These are phyloP conservation scores for Venusia cambrica DNA, from an alignment of 2,888 invertebrate genomes.

Conservation along the genomic window DNA sequence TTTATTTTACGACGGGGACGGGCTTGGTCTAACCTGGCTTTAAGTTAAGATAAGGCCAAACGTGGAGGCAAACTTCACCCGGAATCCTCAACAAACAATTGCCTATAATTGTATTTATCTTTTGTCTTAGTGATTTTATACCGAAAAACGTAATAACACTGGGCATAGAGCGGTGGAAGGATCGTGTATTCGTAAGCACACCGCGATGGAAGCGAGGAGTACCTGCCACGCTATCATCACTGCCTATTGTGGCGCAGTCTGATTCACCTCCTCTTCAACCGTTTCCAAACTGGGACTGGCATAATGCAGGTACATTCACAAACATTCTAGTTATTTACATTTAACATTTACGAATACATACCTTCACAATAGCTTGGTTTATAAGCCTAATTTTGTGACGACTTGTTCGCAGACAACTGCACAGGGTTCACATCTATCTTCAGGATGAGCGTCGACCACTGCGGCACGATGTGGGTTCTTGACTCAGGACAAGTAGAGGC, in stretches of 20 bases:
- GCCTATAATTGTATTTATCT: too few relatives aligned
- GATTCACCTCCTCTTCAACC: conserved; percentile 84
- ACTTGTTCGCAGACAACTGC: conserved; percentile 62
- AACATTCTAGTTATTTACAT: conserved; percentile 1
- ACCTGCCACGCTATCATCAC: conserved; percentile 85
- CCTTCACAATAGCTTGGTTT: too few relatives aligned
- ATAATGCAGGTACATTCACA: conserved; percentile 65
- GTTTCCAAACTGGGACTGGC: conserved; percentile 89
- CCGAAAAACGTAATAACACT: conserved; percentile 86
- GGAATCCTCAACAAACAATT: too few relatives aligned
- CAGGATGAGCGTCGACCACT: conserved; percentile 88
- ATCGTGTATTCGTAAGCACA: conserved; percentile 87
- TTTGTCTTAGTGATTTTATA: conserved; percentile 84
- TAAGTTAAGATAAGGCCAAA: too few relatives aligned
- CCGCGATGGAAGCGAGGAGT: conserved; percentile 90
- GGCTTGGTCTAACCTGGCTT: too few relatives aligned
- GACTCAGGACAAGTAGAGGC: conserved; percentile 90
- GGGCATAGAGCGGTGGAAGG: conserved; percentile 85
- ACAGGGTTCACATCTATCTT: conserved; percentile 88
- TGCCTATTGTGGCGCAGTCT: conserved; percentile 79
- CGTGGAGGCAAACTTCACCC: too few relatives aligned
- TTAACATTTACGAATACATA: too few relatives aligned
- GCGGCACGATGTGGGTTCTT: conserved; percentile 89
- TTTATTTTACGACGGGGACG: too few relatives aligned
- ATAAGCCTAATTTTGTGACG: too few relatives aligned